Percentiles rank a stretch among this genome's conserved stretches.
Evolutionary conservation across 2,888 invertebrate species (phyloP).

Genomic region (Tiphia femorata): DNA sequence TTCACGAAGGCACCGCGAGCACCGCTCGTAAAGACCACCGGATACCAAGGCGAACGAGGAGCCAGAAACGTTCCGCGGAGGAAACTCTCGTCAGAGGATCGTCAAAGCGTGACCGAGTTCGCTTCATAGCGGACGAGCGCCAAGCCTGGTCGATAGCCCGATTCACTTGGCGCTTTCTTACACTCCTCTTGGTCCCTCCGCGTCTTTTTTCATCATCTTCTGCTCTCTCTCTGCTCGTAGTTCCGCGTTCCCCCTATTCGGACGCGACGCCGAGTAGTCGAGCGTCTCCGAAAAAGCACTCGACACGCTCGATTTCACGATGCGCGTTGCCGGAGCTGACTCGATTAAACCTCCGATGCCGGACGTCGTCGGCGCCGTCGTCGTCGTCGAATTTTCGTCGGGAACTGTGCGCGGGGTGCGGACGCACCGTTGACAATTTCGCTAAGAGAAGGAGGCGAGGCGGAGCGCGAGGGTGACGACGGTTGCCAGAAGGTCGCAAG

Average conservation of each 20-base stretch:
- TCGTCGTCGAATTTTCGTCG: background rate
- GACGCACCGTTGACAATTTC: background rate
- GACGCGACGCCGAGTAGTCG: slow-evolving; percentile 33
- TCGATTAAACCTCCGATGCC: background rate
- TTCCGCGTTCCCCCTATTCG: slow-evolving; percentile 38
- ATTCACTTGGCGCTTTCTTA: slow-evolving; percentile 4
- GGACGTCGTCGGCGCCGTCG: background rate
- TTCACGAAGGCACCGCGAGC: slow-evolving; percentile 8
- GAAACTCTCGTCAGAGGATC: slow-evolving; percentile 48
- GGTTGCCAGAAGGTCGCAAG: slow-evolving; percentile 1
- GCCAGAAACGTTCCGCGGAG: slow-evolving; percentile 32
- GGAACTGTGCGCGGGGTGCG: background rate
- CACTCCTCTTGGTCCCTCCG: background rate
- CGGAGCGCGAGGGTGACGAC: slow-evolving; percentile 4
- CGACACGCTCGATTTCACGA: too few species aligned
- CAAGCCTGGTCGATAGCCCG: slow-evolving; percentile 13
- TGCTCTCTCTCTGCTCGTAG: slow-evolving; percentile 7
- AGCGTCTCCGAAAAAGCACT: background rate
- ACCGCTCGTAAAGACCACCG: background rate
- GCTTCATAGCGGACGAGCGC: slow-evolving; percentile 15
- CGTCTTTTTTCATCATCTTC: slow-evolving; percentile 1
- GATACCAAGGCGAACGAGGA: slow-evolving; percentile 14
- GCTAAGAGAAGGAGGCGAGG: slow-evolving; percentile 3
- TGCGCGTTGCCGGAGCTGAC: too few species aligned
- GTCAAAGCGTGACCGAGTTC: slow-evolving; percentile 52